These are phyloP conservation scores for Drosophila ananassae DNA, from an alignment of 1,140 invertebrate genomes.

Conservation along the genomic window DNA sequence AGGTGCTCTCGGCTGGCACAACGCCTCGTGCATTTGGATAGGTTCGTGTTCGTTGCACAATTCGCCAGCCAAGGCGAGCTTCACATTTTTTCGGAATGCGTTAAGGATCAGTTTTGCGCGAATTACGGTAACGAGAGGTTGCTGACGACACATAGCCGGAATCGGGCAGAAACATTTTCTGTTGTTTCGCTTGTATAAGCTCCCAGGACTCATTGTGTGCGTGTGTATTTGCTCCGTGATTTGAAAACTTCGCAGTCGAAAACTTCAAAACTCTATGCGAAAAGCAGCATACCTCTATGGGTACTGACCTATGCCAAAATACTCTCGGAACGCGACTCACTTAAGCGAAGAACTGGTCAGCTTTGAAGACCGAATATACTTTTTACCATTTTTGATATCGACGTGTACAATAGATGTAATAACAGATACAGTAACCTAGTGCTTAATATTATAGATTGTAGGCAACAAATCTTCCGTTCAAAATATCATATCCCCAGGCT, in stretches of 20 bases:
- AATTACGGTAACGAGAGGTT: slow-evolving; percentile 84
- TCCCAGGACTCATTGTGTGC: slow-evolving; percentile 11
- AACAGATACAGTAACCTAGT: background rate
- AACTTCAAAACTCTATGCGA: background rate
- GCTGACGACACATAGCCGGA: slow-evolving; percentile 69
- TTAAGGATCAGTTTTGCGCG: slow-evolving; percentile 84
- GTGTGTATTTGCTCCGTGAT: slow-evolving; percentile 30
- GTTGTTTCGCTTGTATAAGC: slow-evolving; percentile 1
- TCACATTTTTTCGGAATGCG: slow-evolving; percentile 78
- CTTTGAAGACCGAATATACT: slow-evolving; percentile 22
- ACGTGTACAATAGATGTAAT: slow-evolving; percentile 9
- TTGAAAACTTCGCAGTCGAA: background rate
- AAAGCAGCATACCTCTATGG: background rate
- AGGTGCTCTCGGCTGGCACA: slow-evolving; percentile 41
- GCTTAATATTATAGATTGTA: slow-evolving; percentile 32
- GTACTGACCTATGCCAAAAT: slow-evolving; percentile 58
- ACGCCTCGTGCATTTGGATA: slow-evolving; percentile 68
- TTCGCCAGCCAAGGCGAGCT: slow-evolving; percentile 60
- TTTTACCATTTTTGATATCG: slow-evolving; percentile 25
- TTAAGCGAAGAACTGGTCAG: slow-evolving; percentile 41
- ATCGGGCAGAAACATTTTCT: slow-evolving; percentile 60
- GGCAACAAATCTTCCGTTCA: slow-evolving; percentile 21
- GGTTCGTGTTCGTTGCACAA: slow-evolving; percentile 78
- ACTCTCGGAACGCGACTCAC: slow-evolving; percentile 47
- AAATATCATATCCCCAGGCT: slow-evolving; percentile 38